Percentiles rank a stretch among this genome's conserved stretches.
Conservation (phyloP, 2,888 invertebrate genomes). For the Branchellion lobata region DNA sequence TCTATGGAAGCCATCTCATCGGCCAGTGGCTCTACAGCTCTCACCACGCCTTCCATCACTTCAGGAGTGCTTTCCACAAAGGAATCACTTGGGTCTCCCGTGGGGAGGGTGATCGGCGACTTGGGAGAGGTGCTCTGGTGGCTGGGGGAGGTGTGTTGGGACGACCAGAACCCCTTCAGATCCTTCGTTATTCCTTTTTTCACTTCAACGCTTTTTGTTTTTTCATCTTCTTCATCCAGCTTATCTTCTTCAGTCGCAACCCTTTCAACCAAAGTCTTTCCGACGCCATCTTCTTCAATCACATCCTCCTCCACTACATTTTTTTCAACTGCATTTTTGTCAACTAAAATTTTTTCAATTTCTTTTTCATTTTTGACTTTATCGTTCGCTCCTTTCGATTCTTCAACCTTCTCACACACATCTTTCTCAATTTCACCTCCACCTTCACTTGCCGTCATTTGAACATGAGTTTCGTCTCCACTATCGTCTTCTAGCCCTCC, state of each 20-base stretch:
- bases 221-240: background rate
- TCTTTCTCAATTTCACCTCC: background rate
- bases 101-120: background rate
- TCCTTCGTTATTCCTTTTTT: background rate
- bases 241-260: no score
- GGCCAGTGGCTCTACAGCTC: background rate
- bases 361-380: no score
- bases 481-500: no score
- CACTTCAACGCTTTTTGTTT: background rate
- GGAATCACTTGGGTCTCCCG: background rate
- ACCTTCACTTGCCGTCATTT: background rate
- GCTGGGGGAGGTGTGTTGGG: background rate
- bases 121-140: background rate
- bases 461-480: background rate
- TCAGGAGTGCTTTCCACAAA: background rate
- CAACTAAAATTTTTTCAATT: background rate
- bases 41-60: background rate
- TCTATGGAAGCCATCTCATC: background rate
- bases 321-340: background rate
- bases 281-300: no score
- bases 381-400: no score
- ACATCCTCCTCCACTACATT: no score
- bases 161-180: background rate
- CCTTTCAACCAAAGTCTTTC: no score
- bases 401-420: constrained; percentile 2